Evolutionary conservation across 2,113 vertebrate genomes (phyloP).

Genomic region (Echinops telfairi): DNA sequence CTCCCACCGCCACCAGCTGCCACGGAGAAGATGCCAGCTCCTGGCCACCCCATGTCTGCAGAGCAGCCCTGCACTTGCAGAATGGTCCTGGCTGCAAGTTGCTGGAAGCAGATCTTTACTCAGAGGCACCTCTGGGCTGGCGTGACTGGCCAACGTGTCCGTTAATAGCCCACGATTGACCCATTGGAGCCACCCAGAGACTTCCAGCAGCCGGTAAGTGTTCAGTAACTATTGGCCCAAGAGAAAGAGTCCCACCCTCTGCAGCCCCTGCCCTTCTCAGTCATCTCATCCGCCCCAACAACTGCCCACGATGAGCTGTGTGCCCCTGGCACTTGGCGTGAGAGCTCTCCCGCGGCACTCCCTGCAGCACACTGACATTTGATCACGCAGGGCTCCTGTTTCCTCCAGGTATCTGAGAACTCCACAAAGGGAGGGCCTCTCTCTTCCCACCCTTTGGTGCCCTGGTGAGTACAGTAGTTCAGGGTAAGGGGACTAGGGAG

Average conservation of each 20-base stretch:
- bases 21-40: background rate
- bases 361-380: background rate
- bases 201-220: rapidly evolving
- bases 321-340: background rate
- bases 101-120: background rate
- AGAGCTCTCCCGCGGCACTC: rapidly evolving
- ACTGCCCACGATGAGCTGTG: background rate
- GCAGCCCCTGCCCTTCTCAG: background rate
- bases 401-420: background rate
- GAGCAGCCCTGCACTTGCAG: background rate
- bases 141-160: background rate
- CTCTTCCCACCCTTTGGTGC: background rate
- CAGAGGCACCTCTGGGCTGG: background rate
- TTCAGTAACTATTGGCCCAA: background rate
- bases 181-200: background rate
- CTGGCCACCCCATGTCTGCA: background rate
- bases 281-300: background rate
- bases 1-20: background rate
- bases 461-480: background rate
- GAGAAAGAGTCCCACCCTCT: too few species aligned
- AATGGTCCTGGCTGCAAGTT: background rate
- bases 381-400: background rate
- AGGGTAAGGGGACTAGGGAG: too few species aligned
- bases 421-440: background rate
- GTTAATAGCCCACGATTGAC: background rate